A percentile compares a stretch with the other conserved stretches of the same genome.
phyloP scores from a whole-genome alignment of 2,113 vertebrate species.

The Meleagris gallopavo region DNA sequence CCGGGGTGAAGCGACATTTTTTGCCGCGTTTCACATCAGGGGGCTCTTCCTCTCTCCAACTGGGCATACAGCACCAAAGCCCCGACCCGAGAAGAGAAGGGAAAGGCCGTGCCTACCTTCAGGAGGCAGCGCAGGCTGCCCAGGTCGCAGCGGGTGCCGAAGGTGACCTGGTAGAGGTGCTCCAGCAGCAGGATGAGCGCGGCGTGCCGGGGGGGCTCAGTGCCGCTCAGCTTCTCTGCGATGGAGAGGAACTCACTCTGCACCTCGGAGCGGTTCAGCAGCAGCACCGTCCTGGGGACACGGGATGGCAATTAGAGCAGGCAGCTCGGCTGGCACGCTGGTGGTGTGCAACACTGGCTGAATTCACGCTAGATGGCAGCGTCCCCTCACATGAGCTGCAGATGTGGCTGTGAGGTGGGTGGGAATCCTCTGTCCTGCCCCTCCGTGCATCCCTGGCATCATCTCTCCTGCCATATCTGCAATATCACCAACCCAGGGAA shows the following conservation, averaged over 20 bases:
- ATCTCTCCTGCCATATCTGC: background rate
- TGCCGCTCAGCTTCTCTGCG: conserved; percentile 82
- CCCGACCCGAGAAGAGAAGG: background rate
- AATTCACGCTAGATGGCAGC: background rate
- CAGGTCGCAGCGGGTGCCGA: conserved; percentile 85
- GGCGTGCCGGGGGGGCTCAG: conserved; percentile 72
- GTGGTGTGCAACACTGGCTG: background rate
- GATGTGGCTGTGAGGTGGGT: accelerated
- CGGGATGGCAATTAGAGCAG: accelerated
- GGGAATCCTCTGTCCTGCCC: background rate
- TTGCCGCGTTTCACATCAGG: background rate
- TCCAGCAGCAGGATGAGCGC: conserved; percentile 84
- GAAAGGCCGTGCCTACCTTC: conserved; percentile 76
- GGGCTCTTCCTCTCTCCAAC: background rate
- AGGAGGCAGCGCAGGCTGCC: conserved; percentile 77
- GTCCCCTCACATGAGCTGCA: background rate
- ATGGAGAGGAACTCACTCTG: conserved; percentile 88
- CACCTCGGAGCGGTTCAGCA: conserved; percentile 90
- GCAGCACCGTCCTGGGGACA: conserved; percentile 87
- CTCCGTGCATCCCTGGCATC: background rate
- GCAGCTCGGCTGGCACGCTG: background rate
- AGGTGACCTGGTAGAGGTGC: conserved; percentile 90
- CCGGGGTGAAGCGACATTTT: background rate
- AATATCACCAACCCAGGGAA: background rate
- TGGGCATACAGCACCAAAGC: background rate